Conservation (phyloP, 2,797 vertebrate genomes). For the Meriones psammophilus region DNA sequence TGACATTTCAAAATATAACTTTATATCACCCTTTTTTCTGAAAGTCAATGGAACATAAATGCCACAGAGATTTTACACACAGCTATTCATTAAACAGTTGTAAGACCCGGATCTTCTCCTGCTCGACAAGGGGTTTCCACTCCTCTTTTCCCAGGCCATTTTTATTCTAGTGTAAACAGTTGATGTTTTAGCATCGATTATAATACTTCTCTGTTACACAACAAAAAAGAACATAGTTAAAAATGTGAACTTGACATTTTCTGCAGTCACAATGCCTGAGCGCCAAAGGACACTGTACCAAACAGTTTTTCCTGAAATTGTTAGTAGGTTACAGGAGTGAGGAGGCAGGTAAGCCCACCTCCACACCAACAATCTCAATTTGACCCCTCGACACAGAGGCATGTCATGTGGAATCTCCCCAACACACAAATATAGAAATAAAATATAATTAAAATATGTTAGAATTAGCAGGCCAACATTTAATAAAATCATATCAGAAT, state of each 20-base stretch:
- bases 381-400: background rate
- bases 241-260: constrained; percentile 50
- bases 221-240: background rate
- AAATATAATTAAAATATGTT: background rate
- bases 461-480: constrained; percentile 14
- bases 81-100: constrained; percentile 31
- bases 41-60: constrained; percentile 68
- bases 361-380: background rate
- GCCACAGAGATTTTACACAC: constrained; percentile 65
- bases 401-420: background rate
- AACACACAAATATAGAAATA: background rate
- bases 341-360: background rate
- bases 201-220: constrained; percentile 34
- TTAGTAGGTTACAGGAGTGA: background rate
- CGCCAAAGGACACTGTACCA: background rate
- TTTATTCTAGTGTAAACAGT: constrained; percentile 58
- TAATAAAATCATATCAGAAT: constrained; percentile 51
- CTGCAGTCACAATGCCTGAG: background rate
- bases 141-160: background rate
- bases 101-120: constrained; percentile 50
- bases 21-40: constrained; percentile 54
- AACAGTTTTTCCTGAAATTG: background rate
- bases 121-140: constrained; percentile 1
- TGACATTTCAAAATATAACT: constrained; percentile 74
- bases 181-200: constrained; percentile 55